Conservation (phyloP, 2,113 vertebrate species). For the Cettia cetti region DNA sequence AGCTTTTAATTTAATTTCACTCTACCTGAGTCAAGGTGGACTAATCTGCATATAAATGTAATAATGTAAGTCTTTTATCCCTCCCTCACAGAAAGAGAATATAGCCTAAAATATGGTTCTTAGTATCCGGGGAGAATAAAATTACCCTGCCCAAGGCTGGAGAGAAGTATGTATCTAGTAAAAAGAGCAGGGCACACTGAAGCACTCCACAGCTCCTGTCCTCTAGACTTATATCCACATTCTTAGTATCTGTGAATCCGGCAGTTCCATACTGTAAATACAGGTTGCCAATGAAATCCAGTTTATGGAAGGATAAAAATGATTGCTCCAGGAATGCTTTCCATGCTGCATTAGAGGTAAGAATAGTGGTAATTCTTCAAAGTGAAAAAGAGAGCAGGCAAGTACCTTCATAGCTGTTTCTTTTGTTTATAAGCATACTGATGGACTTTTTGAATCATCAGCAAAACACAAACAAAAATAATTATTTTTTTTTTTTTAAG, state of each 20-base stretch:
- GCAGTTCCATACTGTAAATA: not conserved
- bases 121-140: not conserved
- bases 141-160: not conserved
- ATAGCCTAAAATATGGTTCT: not conserved
- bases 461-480: not conserved
- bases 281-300: not conserved
- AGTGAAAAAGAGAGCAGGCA: not conserved
- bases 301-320: not conserved
- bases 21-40: not conserved
- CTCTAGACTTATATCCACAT: not conserved
- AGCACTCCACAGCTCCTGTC: not conserved
- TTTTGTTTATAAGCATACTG: not conserved
- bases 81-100: not conserved
- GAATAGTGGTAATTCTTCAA: not conserved
- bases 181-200: not conserved
- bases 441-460: not conserved
- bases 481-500: not conserved
- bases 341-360: not conserved
- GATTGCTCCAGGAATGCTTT: not conserved
- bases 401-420: not conserved
- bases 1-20: conserved; percentile 23
- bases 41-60: not conserved
- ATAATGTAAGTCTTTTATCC: not conserved
- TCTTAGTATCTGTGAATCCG: not conserved
- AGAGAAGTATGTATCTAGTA: not conserved